Percentiles rank a stretch among this genome's conserved stretches.
These are phyloP conservation scores for Motacilla alba DNA, from an alignment of 2,113 vertebrate genomes.

Conservation along the genomic window DNA sequence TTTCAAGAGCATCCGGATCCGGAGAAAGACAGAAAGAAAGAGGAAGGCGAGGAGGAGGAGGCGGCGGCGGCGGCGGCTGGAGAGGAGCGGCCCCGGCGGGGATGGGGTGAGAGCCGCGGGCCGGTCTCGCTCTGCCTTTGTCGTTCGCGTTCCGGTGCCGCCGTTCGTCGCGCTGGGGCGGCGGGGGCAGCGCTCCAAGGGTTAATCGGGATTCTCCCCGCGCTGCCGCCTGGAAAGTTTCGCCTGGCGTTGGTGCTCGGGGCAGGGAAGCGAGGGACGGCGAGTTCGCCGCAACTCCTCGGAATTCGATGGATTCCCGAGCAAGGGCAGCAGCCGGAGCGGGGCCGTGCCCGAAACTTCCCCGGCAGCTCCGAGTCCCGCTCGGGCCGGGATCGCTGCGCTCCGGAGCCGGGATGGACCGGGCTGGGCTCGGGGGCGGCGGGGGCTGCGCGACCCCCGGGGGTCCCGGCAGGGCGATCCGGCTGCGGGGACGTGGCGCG, in stretches of 20 bases:
- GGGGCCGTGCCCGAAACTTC: too few species aligned
- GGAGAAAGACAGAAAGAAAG: constrained; percentile 31
- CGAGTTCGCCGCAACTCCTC: neutral
- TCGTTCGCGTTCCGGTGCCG: too few species aligned
- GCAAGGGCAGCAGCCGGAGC: too few species aligned
- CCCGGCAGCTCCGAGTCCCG: too few species aligned
- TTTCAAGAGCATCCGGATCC: constrained; percentile 70
- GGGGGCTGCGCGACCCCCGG: too few species aligned
- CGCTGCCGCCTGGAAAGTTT: neutral
- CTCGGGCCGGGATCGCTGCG: too few species aligned
- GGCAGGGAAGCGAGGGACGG: neutral
- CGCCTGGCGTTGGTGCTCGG: neutral
- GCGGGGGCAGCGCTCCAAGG: neutral
- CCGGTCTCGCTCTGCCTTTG: neutral
- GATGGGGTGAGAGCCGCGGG: constrained; percentile 46
- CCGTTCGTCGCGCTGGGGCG: neutral
- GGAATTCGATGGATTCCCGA: fast-evolving
- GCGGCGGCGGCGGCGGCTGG: neutral
- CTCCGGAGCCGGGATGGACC: too few species aligned
- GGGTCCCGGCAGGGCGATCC: too few species aligned
- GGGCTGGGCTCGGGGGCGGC: too few species aligned
- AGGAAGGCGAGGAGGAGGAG: neutral
- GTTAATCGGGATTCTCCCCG: neutral
- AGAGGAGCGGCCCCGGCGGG: neutral
- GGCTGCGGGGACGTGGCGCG: too few species aligned